phyloP scores from a whole-genome alignment of 2,888 invertebrate species.

The Neocrepidodera transversa region DNA sequence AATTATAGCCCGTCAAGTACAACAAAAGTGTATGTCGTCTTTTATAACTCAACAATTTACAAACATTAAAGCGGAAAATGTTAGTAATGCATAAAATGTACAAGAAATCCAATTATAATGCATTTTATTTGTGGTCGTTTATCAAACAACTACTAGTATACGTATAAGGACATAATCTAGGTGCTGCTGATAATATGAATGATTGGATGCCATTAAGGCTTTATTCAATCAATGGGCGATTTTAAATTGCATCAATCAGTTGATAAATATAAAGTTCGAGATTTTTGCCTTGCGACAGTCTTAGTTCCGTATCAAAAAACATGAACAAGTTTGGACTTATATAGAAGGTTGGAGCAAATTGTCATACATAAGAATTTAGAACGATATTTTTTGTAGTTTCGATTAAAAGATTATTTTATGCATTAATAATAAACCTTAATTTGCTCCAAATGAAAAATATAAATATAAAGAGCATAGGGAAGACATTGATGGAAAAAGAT shows the following conservation, averaged over 20 bases:
- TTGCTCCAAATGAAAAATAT: no score
- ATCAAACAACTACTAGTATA: conserved; percentile 46
- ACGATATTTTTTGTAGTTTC: not conserved
- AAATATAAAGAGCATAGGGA: no score
- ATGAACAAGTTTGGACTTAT: conserved; percentile 18
- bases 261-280: conserved; percentile 17
- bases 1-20: conserved; percentile 43
- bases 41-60: conserved; percentile 47
- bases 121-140: conserved; percentile 50
- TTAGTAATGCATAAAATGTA: conserved; percentile 49
- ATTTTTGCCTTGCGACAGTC: conserved; percentile 11
- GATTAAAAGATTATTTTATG: no score
- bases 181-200: conserved; percentile 48
- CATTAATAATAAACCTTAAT: no score
- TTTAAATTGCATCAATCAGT: conserved; percentile 30
- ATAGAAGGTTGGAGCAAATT: conserved; percentile 23
- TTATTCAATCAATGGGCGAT: conserved; percentile 38
- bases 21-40: conserved; percentile 44
- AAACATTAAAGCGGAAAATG: conserved; percentile 48
- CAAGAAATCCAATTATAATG: conserved; percentile 52
- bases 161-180: conserved; percentile 51
- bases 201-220: conserved; percentile 42
- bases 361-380: conserved; percentile 15
- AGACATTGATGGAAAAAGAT: no score
- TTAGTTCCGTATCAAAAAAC: conserved; percentile 23